phyloP scores from a whole-genome alignment of 1,140 invertebrate genomes.

The Eriosoma lanigerum region DNA sequence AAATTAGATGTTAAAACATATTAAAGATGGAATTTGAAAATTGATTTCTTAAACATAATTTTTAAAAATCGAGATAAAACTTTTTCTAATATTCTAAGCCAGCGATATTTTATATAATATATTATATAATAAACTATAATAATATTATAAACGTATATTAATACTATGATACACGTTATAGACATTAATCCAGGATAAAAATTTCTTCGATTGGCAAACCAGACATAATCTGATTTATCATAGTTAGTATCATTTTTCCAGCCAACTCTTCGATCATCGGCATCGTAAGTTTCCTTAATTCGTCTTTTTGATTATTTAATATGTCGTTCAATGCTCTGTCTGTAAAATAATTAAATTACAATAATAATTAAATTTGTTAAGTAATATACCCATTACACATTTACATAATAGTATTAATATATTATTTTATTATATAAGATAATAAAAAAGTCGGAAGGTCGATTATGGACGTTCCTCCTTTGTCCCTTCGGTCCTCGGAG shows the following conservation, averaged over 20 bases:
- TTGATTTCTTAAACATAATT: too few species aligned
- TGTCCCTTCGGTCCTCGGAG: too few species aligned
- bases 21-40: too few species aligned
- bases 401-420: background rate
- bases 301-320: slow-evolving; percentile 55
- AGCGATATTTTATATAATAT: too few species aligned
- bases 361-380: background rate
- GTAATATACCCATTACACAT: background rate
- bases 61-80: too few species aligned
- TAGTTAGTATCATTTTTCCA: slow-evolving; percentile 53
- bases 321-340: slow-evolving; percentile 55
- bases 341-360: slow-evolving; percentile 38
- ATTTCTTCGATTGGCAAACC: slow-evolving; percentile 54
- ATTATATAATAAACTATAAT: too few species aligned
- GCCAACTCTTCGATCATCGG: slow-evolving; percentile 54
- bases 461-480: too few species aligned
- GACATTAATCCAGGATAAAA: slow-evolving; percentile 34
- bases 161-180: too few species aligned
- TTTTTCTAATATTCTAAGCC: too few species aligned
- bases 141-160: too few species aligned
- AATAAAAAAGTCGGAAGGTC: too few species aligned
- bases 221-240: slow-evolving; percentile 55
- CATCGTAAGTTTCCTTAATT: slow-evolving; percentile 54
- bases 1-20: too few species aligned
- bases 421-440: background rate